Conservation (phyloP, 2,797 vertebrate species). For the Lepus townsendii region DNA sequence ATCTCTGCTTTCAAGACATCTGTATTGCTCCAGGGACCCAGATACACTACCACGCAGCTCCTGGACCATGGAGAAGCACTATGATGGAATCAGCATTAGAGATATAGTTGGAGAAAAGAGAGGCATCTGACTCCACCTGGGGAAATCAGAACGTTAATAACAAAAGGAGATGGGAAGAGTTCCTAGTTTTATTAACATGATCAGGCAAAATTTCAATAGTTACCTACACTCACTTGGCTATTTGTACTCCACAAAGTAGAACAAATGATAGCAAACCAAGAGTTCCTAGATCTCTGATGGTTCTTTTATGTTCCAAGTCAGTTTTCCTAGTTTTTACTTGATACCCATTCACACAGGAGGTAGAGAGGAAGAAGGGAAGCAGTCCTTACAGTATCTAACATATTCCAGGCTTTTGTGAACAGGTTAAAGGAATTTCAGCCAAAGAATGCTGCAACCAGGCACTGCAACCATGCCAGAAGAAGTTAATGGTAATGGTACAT, state of each 20-base stretch:
- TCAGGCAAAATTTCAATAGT: background rate
- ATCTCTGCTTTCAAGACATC: background rate
- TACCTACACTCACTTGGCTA: background rate
- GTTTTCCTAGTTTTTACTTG: background rate
- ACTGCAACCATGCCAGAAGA: background rate
- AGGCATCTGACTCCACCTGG: background rate
- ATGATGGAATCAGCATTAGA: background rate
- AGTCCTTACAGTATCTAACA: background rate
- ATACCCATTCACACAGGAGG: background rate
- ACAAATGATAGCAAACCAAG: conserved; percentile 12
- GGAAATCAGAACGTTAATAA: background rate
- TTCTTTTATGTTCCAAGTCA: conserved; percentile 14
- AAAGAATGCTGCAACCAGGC: background rate
- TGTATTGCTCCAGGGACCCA: background rate
- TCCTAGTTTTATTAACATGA: background rate
- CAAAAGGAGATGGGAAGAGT: background rate
- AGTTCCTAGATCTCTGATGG: background rate
- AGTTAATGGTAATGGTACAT: background rate
- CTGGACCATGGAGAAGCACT: background rate
- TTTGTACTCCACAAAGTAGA: background rate
- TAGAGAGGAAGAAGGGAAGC: background rate
- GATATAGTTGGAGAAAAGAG: background rate
- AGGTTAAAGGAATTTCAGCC: background rate
- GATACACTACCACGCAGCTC: background rate
- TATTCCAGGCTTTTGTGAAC: background rate